These are phyloP conservation scores for Papilio polyxenes DNA, from an alignment of 1,140 invertebrate genomes.

Conservation along the genomic window DNA sequence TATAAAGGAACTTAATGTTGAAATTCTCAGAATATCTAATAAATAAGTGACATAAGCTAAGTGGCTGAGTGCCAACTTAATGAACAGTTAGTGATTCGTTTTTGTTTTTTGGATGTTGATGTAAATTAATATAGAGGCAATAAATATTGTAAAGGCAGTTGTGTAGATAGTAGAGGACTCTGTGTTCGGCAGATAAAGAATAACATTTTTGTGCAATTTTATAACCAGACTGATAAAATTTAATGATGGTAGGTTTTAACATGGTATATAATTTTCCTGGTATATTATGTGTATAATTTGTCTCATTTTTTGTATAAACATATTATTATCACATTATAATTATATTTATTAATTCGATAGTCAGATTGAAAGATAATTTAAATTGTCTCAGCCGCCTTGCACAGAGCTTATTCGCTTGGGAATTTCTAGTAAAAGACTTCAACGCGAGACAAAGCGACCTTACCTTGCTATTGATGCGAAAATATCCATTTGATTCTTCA, in stretches of 20 bases:
- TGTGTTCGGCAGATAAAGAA: too few species aligned
- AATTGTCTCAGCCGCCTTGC: background rate
- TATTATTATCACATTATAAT: background rate
- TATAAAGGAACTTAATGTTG: constrained; percentile 22
- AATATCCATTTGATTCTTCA: background rate
- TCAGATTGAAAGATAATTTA: background rate
- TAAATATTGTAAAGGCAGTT: background rate
- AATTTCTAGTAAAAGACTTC: constrained; percentile 31
- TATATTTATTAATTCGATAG: background rate
- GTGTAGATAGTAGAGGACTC: too few species aligned
- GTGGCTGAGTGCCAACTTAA: background rate
- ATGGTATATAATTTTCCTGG: background rate
- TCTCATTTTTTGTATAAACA: background rate
- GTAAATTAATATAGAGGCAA: background rate
- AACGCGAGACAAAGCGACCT: constrained; percentile 20
- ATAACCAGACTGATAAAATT: background rate
- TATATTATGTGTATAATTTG: background rate
- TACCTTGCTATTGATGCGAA: constrained; percentile 1
- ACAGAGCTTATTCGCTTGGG: background rate
- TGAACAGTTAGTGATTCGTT: background rate
- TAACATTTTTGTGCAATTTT: too few species aligned
- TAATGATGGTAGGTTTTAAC: background rate
- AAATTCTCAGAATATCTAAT: constrained; percentile 27
- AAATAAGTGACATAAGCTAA: background rate
- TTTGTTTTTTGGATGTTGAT: background rate